Evolutionary conservation across 2,888 invertebrate genomes (phyloP).

Genomic region (Pristionchus mayeri): DNA sequence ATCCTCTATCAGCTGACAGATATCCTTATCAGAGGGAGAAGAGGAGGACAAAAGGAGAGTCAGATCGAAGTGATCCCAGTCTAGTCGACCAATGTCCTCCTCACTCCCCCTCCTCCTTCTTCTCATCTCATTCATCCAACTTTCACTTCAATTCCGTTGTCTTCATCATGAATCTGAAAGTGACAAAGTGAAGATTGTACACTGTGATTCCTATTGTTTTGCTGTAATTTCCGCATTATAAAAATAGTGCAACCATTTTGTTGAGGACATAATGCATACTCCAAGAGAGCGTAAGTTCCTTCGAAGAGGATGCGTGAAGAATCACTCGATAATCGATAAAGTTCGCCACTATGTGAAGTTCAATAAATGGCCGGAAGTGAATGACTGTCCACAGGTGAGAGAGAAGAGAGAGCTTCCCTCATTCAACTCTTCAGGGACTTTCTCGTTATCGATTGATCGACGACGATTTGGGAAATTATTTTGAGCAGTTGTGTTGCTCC

Average conservation of each 20-base stretch:
- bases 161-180: neutral
- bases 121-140: neutral
- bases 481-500: conserved; percentile 5
- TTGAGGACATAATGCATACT: neutral
- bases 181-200: neutral
- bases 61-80: neutral
- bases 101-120: conserved; percentile 1
- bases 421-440: neutral
- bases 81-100: neutral
- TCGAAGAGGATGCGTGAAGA: conserved; percentile 34
- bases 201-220: conserved; percentile 33
- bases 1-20: neutral
- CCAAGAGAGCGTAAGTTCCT: neutral
- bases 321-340: neutral
- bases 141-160: conserved; percentile 13
- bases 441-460: conserved; percentile 16
- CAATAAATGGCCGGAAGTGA: neutral
- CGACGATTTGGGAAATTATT: neutral
- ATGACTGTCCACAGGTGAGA: neutral
- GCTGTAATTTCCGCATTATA: neutral
- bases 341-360: neutral
- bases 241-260: neutral
- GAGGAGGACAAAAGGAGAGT: neutral
- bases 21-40: conserved; percentile 1
- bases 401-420: neutral